Conservation (phyloP, 1,140 invertebrate genomes). For the Danaus melanippus region DNA sequence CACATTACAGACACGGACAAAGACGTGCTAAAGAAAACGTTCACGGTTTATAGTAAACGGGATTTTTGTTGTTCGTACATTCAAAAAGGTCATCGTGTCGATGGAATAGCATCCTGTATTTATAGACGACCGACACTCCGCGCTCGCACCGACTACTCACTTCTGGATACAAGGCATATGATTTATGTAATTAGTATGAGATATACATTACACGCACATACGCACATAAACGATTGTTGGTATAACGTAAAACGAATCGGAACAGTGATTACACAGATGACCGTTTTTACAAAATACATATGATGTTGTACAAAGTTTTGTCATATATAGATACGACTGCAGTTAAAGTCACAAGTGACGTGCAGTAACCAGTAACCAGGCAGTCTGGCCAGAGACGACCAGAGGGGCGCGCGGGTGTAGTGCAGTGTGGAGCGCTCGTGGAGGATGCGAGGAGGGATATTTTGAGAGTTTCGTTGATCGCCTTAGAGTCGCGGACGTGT, state of each 20-base stretch:
- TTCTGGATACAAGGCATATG: constrained; percentile 27
- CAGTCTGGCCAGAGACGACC: constrained; percentile 39
- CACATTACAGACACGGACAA: no score
- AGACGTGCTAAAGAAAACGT: no score
- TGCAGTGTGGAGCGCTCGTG: constrained; percentile 24
- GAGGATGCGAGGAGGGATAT: constrained; percentile 47
- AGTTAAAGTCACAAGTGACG: constrained; percentile 1
- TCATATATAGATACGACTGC: no score
- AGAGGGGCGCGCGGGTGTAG: constrained; percentile 20
- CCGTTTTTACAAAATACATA: no score
- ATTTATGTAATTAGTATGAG: constrained; percentile 24
- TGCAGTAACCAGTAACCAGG: constrained; percentile 6
- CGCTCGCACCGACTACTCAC: constrained; percentile 18
- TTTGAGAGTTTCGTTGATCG: constrained; percentile 52
- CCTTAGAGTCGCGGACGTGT: constrained; percentile 34
- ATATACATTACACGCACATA: neutral
- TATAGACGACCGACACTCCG: constrained; percentile 56
- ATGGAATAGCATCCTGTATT: constrained; percentile 40
- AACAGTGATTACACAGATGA: no score
- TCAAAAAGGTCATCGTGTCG: constrained; percentile 44
- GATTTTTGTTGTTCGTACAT: no score
- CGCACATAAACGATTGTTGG: no score
- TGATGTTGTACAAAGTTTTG: no score
- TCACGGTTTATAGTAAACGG: no score
- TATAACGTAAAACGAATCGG: no score